These are phyloP conservation scores for Sorex fumeus DNA, from an alignment of 2,113 vertebrate genomes.

Conservation along the genomic window DNA sequence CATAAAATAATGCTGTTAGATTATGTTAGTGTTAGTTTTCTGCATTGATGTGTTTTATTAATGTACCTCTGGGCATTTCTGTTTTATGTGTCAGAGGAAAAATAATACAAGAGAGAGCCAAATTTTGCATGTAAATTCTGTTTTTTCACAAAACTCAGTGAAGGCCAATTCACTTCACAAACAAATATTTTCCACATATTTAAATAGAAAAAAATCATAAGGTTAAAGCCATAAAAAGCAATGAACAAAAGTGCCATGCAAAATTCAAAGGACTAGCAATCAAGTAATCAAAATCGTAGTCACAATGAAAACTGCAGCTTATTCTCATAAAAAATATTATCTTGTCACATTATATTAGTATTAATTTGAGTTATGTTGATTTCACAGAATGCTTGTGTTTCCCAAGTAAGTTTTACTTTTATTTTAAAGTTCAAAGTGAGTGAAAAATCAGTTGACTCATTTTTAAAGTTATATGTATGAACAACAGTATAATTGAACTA, in stretches of 20 bases:
- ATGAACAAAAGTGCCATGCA: not conserved
- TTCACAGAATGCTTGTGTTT: conserved; percentile 26
- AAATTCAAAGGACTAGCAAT: conserved; percentile 26
- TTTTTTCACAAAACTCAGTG: not conserved
- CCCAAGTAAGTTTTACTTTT: conserved; percentile 46
- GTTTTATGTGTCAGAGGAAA: conserved; percentile 24
- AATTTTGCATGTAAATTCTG: conserved; percentile 3
- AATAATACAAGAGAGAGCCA: not conserved
- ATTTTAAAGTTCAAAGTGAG: conserved; percentile 15
- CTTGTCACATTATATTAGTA: conserved; percentile 39
- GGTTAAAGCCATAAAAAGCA: not conserved
- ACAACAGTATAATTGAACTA: not conserved
- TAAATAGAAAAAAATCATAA: not conserved
- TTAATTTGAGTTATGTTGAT: conserved; percentile 43
- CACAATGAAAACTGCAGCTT: conserved; percentile 43
- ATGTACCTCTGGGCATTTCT: not conserved
- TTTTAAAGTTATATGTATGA: conserved; percentile 12
- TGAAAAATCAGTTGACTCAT: not conserved
- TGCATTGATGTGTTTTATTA: not conserved
- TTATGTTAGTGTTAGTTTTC: conserved; percentile 24
- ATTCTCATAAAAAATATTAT: conserved; percentile 54
- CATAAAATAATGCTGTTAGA: not conserved
- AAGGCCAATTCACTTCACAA: conserved; percentile 1
- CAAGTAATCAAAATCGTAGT: conserved; percentile 25
- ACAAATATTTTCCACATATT: conserved; percentile 1